phyloP scores from a whole-genome alignment of 2,888 invertebrate species.

The Nezara viridula region DNA sequence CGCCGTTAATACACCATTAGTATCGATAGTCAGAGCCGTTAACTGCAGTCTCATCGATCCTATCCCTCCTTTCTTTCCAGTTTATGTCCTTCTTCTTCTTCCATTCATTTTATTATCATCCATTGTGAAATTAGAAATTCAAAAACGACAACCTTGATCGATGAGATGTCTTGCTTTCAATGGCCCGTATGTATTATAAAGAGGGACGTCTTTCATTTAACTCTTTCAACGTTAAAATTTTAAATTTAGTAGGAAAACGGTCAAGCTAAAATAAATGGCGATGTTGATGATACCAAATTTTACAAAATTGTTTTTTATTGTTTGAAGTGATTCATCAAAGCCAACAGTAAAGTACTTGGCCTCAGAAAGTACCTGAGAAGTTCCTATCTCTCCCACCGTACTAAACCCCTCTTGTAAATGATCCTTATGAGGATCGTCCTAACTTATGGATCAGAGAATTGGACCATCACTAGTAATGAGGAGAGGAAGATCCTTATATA shows the following conservation, averaged over 20 bases:
- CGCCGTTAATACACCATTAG: not conserved
- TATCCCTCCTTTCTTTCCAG: not conserved
- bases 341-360: too few relatives aligned
- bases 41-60: constrained; percentile 11
- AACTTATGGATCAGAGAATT: too few relatives aligned
- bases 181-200: not conserved
- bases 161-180: not conserved
- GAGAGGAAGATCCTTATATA: too few relatives aligned
- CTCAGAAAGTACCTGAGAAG: too few relatives aligned
- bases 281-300: too few relatives aligned
- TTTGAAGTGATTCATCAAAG: too few relatives aligned
- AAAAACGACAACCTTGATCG: constrained; percentile 22
- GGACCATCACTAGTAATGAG: too few relatives aligned
- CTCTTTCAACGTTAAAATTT: not conserved
- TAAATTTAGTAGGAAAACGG: not conserved
- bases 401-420: too few relatives aligned
- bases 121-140: constrained; percentile 38
- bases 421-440: too few relatives aligned
- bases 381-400: too few relatives aligned
- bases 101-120: constrained; percentile 25
- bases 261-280: too few relatives aligned
- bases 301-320: too few relatives aligned
- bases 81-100: constrained; percentile 11
- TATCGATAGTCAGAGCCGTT: not conserved
- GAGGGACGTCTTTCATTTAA: not conserved